Percentiles rank a stretch among this genome's conserved stretches.
Evolutionary conservation across 2,888 invertebrate species (phyloP).

Genomic region (Dromius quadrimaculatus): DNA sequence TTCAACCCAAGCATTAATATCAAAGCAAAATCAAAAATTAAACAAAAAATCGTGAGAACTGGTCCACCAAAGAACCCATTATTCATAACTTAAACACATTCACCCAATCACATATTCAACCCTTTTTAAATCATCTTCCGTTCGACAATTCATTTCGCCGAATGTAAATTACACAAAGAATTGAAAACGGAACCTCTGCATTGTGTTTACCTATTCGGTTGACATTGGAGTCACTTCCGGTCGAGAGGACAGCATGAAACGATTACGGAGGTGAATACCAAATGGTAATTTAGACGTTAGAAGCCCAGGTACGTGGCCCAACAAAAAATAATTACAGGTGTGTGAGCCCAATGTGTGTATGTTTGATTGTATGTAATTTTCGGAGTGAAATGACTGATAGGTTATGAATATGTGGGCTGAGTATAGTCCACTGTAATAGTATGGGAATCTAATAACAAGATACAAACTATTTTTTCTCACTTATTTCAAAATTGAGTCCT

Average conservation of each 20-base stretch:
- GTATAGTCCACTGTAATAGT: neutral
- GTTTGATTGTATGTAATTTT: slow-evolving; percentile 39
- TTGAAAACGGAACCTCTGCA: slow-evolving; percentile 35
- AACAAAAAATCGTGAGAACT: slow-evolving; percentile 49
- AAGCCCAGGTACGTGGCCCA: slow-evolving; percentile 13
- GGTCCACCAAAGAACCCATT: slow-evolving; percentile 20
- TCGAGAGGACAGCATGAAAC: slow-evolving; percentile 42
- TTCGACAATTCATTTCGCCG: neutral
- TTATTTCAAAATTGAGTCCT: no score
- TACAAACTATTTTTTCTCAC: no score
- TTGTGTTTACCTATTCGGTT: slow-evolving; percentile 50
- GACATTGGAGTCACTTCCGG: slow-evolving; percentile 51
- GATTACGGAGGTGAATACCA: neutral
- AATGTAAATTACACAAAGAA: slow-evolving; percentile 34
- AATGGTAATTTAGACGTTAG: slow-evolving; percentile 41
- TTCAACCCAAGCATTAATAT: slow-evolving; percentile 19
- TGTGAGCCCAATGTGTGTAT: slow-evolving; percentile 19
- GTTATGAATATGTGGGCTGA: slow-evolving; percentile 28
- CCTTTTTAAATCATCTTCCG: neutral
- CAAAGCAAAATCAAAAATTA: slow-evolving; percentile 43
- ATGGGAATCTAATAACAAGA: slow-evolving; percentile 4
- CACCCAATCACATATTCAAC: neutral
- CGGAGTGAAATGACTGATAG: slow-evolving; percentile 39
- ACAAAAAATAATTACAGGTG: slow-evolving; percentile 51
- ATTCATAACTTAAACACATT: slow-evolving; percentile 7